phyloP scores from a whole-genome alignment of 2,797 vertebrate genomes.

The Ctenochaetus hawaiiensis region DNA sequence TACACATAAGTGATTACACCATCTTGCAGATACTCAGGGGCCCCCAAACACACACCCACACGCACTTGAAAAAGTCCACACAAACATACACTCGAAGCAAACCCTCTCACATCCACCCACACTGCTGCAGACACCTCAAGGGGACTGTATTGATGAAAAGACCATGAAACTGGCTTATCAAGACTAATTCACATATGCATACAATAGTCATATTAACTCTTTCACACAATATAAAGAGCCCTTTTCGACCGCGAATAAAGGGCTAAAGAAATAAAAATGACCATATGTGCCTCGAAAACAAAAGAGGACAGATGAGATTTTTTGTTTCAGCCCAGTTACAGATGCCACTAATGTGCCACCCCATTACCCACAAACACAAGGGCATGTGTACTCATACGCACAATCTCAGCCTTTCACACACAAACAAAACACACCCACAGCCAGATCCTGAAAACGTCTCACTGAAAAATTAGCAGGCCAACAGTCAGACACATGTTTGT shows the following conservation, averaged over 20 bases:
- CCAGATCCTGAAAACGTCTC: conserved; percentile 8
- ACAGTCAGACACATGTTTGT: conserved; percentile 20
- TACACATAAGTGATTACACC: conserved; percentile 39
- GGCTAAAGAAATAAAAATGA: conserved; percentile 62
- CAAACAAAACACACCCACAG: not conserved
- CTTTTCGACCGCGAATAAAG: conserved; percentile 31
- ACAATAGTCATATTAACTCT: conserved; percentile 42
- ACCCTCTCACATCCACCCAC: conserved; percentile 50
- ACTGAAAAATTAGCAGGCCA: conserved; percentile 43
- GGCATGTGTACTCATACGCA: conserved; percentile 30
- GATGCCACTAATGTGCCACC: conserved; percentile 65
- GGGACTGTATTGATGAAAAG: conserved; percentile 67
- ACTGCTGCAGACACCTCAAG: conserved; percentile 51
- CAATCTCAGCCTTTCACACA: not conserved
- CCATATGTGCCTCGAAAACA: conserved; percentile 72
- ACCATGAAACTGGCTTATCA: conserved; percentile 74
- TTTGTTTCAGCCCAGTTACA: conserved; percentile 60
- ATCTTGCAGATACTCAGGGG: conserved; percentile 26
- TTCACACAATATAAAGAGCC: conserved; percentile 48
- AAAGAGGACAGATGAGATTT: conserved; percentile 61
- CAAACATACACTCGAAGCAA: conserved; percentile 41
- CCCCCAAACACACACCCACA: conserved; percentile 38
- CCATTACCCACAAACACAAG: conserved; percentile 69
- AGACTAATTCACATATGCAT: conserved; percentile 52
- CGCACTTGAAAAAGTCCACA: conserved; percentile 18